These are phyloP conservation scores for Odobenus rosmarus DNA, from an alignment of 2,113 vertebrate species.

Conservation along the genomic window DNA sequence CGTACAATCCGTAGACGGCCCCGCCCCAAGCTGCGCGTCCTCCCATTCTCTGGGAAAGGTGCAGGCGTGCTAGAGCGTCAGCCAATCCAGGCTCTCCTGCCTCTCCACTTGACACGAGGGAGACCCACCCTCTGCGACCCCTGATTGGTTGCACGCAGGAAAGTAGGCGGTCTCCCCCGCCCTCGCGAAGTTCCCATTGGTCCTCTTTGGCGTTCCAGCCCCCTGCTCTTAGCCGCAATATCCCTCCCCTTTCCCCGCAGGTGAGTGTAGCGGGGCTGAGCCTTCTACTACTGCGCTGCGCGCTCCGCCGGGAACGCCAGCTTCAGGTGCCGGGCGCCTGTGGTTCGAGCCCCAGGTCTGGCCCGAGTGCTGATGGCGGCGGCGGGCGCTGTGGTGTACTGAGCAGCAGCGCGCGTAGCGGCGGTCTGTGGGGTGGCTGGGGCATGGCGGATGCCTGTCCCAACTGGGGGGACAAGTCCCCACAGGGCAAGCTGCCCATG, in stretches of 20 bases:
- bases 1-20: background rate
- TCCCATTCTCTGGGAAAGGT: background rate
- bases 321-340: background rate
- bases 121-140: background rate
- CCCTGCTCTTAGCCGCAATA: background rate
- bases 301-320: background rate
- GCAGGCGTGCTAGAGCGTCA: rapidly evolving
- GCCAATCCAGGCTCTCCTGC: rapidly evolving
- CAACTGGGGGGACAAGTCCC: constrained; percentile 53
- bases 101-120: rapidly evolving
- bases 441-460: constrained; percentile 49
- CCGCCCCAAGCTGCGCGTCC: background rate
- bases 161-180: background rate
- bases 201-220: background rate
- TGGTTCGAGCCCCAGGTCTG: background rate
- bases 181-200: background rate
- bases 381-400: constrained; percentile 1
- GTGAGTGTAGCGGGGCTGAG: constrained; percentile 62
- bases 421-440: constrained; percentile 46
- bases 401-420: constrained; percentile 34
- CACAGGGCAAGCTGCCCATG: constrained; percentile 35
- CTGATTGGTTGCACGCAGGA: background rate
- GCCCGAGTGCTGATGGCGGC: background rate
- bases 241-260: constrained; percentile 35
- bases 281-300: background rate